A percentile compares a stretch with the other conserved stretches of the same genome.
Conservation (phyloP, 2,113 vertebrate genomes). For the Ophiodon elongatus region DNA sequence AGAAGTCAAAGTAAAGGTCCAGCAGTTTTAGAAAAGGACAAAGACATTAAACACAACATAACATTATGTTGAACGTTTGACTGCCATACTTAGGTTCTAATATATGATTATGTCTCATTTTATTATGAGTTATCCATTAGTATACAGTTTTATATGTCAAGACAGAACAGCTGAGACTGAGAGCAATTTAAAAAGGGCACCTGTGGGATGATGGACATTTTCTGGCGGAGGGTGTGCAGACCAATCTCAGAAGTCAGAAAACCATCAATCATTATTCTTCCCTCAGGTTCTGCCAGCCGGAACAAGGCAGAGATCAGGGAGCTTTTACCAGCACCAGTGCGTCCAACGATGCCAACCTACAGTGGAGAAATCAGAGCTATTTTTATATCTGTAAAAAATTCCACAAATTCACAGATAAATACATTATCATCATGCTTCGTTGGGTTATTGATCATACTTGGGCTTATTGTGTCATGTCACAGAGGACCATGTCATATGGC, state of each 20-base stretch:
- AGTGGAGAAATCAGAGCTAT: conserved; percentile 31
- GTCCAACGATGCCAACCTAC: conserved; percentile 94
- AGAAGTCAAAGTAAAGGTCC: conserved; percentile 34
- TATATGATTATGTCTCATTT: not conserved
- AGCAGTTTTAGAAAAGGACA: conserved; percentile 21
- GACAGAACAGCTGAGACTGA: not conserved
- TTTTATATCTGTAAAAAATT: conserved; percentile 7
- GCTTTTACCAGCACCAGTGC: conserved; percentile 94
- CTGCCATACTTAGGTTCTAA: not conserved
- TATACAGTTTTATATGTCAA: conserved; percentile 3
- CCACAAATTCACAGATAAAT: conserved; percentile 1
- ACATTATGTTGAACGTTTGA: not conserved
- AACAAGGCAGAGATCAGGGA: conserved; percentile 94
- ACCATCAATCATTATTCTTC: conserved; percentile 92
- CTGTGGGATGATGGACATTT: conserved; percentile 97
- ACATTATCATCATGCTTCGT: not conserved
- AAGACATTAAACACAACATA: not conserved
- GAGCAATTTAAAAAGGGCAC: conserved; percentile 70
- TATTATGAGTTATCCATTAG: not conserved
- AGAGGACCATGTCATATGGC: not conserved
- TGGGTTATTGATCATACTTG: not conserved
- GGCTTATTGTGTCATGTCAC: not conserved
- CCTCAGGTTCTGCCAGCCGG: conserved; percentile 92
- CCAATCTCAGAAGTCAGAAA: conserved; percentile 91
- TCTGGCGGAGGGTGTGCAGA: conserved; percentile 91